These are phyloP conservation scores for Rhagologus leucostigma DNA, from an alignment of 2,113 vertebrate genomes.

Conservation along the genomic window DNA sequence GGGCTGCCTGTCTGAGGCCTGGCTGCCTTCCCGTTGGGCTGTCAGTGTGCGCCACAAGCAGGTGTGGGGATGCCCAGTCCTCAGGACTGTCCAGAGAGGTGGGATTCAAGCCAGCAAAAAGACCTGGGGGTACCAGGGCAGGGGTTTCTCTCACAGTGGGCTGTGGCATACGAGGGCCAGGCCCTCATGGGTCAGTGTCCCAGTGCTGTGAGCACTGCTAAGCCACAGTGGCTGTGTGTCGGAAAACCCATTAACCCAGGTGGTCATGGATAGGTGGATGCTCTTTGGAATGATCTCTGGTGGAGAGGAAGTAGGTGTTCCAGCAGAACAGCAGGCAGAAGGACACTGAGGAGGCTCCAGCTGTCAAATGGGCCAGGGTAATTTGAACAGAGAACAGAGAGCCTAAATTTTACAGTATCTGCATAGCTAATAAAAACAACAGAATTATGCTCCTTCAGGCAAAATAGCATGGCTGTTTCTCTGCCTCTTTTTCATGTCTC, in stretches of 20 bases:
- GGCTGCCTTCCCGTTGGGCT: accelerated
- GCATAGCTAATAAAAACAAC: background rate
- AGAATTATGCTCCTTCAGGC: background rate
- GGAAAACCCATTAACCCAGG: background rate
- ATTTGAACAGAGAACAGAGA: background rate
- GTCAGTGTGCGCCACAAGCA: background rate
- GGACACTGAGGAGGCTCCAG: background rate
- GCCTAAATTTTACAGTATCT: background rate
- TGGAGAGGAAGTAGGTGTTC: background rate
- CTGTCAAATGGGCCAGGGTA: background rate
- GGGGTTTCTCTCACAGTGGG: accelerated
- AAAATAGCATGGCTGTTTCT: background rate
- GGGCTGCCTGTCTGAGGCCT: background rate
- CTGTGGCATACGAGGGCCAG: background rate
- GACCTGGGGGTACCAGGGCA: background rate
- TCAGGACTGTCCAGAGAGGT: background rate
- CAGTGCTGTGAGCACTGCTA: background rate
- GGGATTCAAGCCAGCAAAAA: too few species aligned
- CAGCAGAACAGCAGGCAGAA: background rate
- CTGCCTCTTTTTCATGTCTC: background rate
- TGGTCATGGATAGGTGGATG: background rate
- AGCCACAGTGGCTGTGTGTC: background rate
- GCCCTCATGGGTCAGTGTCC: background rate
- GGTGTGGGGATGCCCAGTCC: background rate
- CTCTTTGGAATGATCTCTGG: background rate